Conservation (phyloP, 92 coral and sea anemone species). For the Paragorgia papillata region DNA sequence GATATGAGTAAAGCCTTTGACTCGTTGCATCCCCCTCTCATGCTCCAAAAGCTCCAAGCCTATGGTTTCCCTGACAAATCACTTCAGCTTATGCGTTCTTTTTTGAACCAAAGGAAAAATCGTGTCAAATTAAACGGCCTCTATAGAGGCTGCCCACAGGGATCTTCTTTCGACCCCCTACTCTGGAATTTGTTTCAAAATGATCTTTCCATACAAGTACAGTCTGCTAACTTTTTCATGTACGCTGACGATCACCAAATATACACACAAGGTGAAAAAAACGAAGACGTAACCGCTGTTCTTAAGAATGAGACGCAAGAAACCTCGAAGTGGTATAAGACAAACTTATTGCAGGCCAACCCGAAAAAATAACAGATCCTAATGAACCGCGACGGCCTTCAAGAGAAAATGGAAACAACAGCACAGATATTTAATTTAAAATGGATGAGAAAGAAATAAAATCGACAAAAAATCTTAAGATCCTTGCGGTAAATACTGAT, state of each 20-base stretch:
- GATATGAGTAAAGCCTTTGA: conserved; percentile 58
- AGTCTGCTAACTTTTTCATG: conserved; percentile 31
- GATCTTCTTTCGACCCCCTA: conserved; percentile 42
- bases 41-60: conserved; percentile 47
- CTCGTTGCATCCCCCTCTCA: conserved; percentile 39
- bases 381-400: too few species aligned
- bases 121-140: conserved; percentile 40
- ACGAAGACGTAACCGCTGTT: conserved; percentile 3
- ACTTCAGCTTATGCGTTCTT: conserved; percentile 37
- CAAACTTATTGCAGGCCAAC: conserved; percentile 30
- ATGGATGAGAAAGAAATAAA: too few species aligned
- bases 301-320: conserved; percentile 6
- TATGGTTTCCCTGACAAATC: conserved; percentile 50
- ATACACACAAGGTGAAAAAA: conserved; percentile 35
- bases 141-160: conserved; percentile 58
- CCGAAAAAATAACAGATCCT: conserved; percentile 32
- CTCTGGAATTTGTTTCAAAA: conserved; percentile 47
- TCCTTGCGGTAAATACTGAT: conserved; percentile 23
- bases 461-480: too few species aligned
- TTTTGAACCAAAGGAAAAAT: conserved; percentile 27
- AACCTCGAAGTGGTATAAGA: conserved; percentile 2
- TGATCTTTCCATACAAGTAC: conserved; percentile 33
- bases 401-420: too few species aligned
- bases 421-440: too few species aligned
- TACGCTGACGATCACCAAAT: conserved; percentile 60